Percentiles rank a stretch among this genome's conserved stretches.
These are phyloP conservation scores for Pogonocherus hispidulus DNA, from an alignment of 2,888 invertebrate species.

Conservation along the genomic window DNA sequence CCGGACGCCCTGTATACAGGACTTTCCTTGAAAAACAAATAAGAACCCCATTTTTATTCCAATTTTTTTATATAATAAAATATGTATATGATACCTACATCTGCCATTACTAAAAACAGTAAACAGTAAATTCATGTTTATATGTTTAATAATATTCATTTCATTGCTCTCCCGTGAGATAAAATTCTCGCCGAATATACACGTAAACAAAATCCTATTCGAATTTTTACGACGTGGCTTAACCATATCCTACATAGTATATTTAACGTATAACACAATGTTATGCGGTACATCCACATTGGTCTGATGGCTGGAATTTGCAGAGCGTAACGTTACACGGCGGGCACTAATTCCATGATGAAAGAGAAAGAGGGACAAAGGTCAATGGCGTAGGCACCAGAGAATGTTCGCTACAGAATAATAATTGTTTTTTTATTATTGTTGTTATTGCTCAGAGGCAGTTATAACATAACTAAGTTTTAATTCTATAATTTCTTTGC, in stretches of 20 bases:
- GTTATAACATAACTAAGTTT: not conserved
- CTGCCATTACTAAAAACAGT: too few relatives aligned
- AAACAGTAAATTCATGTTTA: too few relatives aligned
- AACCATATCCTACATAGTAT: conserved; percentile 2
- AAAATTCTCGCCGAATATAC: too few relatives aligned
- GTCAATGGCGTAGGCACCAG: conserved; percentile 2
- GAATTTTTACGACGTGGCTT: conserved; percentile 11
- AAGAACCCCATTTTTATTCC: too few relatives aligned
- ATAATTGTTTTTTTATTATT: not conserved
- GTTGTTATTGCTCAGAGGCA: not conserved
- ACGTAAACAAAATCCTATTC: not conserved
- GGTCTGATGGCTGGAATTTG: conserved; percentile 26
- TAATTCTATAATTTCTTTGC: not conserved
- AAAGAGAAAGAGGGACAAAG: conserved; percentile 14
- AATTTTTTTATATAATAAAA: too few relatives aligned
- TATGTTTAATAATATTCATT: too few relatives aligned
- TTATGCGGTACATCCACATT: conserved; percentile 7
- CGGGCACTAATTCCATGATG: conserved; percentile 5
- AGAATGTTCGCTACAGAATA: not conserved
- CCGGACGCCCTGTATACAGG: too few relatives aligned
- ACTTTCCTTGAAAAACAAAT: too few relatives aligned
- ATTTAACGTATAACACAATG: conserved; percentile 13
- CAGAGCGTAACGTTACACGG: conserved; percentile 20
- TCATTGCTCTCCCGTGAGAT: too few relatives aligned
- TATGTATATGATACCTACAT: too few relatives aligned